phyloP scores from a whole-genome alignment of 2,888 invertebrate species.

The Conomelus anceps region DNA sequence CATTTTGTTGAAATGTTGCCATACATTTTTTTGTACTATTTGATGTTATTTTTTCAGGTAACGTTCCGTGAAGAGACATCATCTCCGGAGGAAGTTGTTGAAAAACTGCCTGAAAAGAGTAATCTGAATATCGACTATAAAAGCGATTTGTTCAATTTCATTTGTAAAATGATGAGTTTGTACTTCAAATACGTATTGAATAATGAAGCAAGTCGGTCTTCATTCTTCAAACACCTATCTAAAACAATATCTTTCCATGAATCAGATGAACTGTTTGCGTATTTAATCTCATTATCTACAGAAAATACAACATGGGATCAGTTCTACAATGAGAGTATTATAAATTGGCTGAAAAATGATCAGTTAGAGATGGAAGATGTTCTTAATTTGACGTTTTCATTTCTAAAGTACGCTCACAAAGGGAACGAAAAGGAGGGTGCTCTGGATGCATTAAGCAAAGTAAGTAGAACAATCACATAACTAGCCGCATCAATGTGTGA shows the following conservation, averaged over 20 bases:
- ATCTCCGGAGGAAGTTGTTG: background rate
- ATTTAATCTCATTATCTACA: background rate
- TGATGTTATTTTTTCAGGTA: background rate
- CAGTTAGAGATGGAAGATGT: slow-evolving; percentile 42
- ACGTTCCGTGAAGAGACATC: background rate
- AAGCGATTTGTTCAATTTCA: background rate
- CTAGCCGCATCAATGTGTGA: no score
- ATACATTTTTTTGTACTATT: no score
- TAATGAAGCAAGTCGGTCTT: background rate
- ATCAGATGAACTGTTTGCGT: background rate
- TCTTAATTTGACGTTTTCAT: slow-evolving; percentile 56
- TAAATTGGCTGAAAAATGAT: slow-evolving; percentile 48
- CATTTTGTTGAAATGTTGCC: no score
- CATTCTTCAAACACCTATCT: background rate
- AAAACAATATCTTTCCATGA: background rate
- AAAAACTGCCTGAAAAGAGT: background rate
- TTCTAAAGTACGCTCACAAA: slow-evolving; percentile 45
- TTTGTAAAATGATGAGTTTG: background rate
- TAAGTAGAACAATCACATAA: background rate
- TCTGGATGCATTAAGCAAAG: background rate
- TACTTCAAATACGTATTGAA: background rate
- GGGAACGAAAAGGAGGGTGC: background rate
- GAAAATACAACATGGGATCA: slow-evolving; percentile 1
- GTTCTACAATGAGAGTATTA: slow-evolving; percentile 18
- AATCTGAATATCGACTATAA: background rate